Base-by-base conservation (phyloP, 2,888 invertebrate species). In the Neelides folsomi region DNA sequence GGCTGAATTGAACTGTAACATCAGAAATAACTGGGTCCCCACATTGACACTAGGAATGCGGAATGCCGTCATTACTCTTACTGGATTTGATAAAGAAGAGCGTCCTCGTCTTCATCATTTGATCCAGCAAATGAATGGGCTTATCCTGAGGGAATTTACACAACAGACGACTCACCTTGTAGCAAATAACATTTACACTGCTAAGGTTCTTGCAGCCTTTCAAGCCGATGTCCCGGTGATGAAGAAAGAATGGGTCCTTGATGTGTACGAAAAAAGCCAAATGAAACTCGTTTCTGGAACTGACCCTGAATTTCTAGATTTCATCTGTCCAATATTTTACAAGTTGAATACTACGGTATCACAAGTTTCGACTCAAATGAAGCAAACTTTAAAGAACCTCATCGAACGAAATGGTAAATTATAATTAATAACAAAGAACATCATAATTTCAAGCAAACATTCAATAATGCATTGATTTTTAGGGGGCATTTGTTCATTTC, bases 1-100 rank as follows among this genome's bases (percentile, higher is more conserved):
- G 8, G 13, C 19, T n/a, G 48, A 45, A 12, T 7, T 19, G 9
- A 18, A 53, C 34, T 16, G 37, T 12, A 12, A 82, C 0, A 81
- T 92, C 61, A 90, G 90, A 0, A 76, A 80, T 50, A 81, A 79
- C 5, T 76, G 76, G 0, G 80, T 79, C 66, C 88, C 92, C 0
- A 78, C 92, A 1, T 87, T 78, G 66, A 85, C 83, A 19, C 77
- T 85, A 46, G 84, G 87, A 0, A 88, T 93, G 90, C 73, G 78
- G 61, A 77, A 78, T 16, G 69, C 84, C 19, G 73, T 80, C 6
- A 71, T 87, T 20, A 80, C 81, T 2, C 77, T 79, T 13, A 83
- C 84, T 57, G 71, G 72, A 63, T 65, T 75, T 40, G 67, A 73
- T n/a, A 70, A 47, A 12, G 48, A 44, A 4, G 38, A 37, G 16